Percentiles rank a stretch among this genome's conserved stretches.
phyloP scores from a whole-genome alignment of 2,113 vertebrate genomes.

The Arizona elegans region DNA sequence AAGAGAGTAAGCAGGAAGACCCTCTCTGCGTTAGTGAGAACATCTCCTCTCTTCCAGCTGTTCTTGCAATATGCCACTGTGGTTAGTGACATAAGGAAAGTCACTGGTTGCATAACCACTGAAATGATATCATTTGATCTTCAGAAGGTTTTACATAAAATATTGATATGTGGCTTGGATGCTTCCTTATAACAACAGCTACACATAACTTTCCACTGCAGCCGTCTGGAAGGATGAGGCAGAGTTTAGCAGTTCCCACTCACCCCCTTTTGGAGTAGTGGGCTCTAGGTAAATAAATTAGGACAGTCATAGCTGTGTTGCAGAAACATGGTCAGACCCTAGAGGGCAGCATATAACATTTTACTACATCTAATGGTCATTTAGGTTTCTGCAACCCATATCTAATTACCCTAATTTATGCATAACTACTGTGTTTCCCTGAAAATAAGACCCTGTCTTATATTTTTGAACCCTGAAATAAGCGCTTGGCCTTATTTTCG shows the following conservation, averaged over 20 bases:
- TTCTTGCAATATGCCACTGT: background rate
- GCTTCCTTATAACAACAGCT: background rate
- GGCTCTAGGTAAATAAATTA: background rate
- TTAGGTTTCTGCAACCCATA: background rate
- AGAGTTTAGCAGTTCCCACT: background rate
- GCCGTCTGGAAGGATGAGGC: background rate
- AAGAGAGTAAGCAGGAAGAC: background rate
- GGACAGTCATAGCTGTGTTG: background rate
- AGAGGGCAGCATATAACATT: background rate
- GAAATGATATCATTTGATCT: background rate
- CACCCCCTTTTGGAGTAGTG: background rate
- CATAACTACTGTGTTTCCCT: background rate
- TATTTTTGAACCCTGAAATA: no score
- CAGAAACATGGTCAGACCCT: background rate
- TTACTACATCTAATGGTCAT: background rate
- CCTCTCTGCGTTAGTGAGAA: background rate
- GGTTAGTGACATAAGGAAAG: background rate
- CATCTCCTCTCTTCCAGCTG: background rate
- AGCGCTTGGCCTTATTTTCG: no score
- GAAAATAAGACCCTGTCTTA: no score
- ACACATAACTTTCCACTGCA: background rate
- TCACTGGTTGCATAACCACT: background rate
- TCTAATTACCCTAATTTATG: background rate
- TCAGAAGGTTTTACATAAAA: background rate
- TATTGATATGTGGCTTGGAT: background rate